These are phyloP conservation scores for Rhinogobio ventralis DNA, from an alignment of 2,797 vertebrate genomes.

Conservation along the genomic window DNA sequence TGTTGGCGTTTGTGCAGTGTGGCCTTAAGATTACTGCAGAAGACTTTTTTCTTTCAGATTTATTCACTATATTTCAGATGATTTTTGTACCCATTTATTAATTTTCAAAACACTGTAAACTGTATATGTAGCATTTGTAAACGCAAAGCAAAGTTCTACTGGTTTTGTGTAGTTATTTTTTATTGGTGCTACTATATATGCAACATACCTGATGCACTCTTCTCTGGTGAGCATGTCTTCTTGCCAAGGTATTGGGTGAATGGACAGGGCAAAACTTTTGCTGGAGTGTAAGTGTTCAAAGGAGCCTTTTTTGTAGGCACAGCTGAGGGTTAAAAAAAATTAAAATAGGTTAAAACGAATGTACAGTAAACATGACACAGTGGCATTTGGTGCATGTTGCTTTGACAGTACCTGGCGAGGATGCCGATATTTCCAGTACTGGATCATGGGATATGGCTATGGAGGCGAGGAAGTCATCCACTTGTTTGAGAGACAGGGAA, in stretches of 20 bases:
- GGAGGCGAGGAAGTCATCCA: constrained; percentile 88
- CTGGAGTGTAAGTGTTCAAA: constrained; percentile 87
- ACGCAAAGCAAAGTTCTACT: not conserved
- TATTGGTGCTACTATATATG: not conserved
- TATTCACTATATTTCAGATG: not conserved
- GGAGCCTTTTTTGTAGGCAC: constrained; percentile 78
- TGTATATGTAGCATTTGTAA: not conserved
- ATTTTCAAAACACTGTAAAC: not conserved
- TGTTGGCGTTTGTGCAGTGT: no score
- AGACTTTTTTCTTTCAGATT: not conserved
- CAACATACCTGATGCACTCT: constrained; percentile 55
- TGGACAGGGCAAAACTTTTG: constrained; percentile 84
- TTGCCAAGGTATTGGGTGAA: constrained; percentile 71
- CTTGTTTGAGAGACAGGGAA: constrained; percentile 89
- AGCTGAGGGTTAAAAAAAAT: constrained; percentile 68
- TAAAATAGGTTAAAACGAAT: constrained; percentile 7
- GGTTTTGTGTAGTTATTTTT: not conserved
- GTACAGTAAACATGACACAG: not conserved
- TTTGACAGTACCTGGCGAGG: constrained; percentile 65
- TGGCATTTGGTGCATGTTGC: not conserved
- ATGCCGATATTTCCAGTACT: constrained; percentile 71
- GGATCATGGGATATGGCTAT: constrained; percentile 81
- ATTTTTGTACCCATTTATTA: not conserved
- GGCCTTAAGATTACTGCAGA: not conserved
- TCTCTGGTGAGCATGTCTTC: constrained; percentile 56